Percentiles rank a stretch among this genome's conserved stretches.
Conservation (phyloP, 2,797 vertebrate genomes). For the Pangasius larnaudii region DNA sequence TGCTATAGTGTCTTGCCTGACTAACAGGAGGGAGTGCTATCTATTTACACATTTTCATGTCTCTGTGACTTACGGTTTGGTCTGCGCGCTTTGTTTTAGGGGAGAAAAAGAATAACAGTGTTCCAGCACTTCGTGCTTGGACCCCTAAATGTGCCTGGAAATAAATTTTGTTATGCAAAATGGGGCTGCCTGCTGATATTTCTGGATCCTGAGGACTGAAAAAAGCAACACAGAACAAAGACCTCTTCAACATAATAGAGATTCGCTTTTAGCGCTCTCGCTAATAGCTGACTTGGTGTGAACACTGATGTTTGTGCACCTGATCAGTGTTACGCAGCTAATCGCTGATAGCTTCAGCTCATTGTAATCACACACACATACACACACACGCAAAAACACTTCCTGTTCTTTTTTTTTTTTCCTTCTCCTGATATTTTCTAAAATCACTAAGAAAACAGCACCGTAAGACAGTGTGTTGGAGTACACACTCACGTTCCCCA, state of each 20-base stretch:
- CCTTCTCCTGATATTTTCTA: background rate
- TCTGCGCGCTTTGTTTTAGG: background rate
- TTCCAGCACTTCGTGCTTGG: background rate
- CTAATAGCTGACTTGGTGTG: background rate
- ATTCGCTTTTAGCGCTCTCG: background rate
- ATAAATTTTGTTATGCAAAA: background rate
- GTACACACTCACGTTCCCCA: constrained; percentile 69
- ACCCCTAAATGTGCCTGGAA: background rate
- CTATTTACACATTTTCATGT: background rate
- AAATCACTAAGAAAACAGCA: background rate
- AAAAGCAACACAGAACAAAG: background rate
- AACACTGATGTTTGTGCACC: background rate
- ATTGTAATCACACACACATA: background rate
- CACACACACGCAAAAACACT: background rate
- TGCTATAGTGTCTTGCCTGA: background rate
- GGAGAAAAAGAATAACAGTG: background rate
- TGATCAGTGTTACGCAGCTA: background rate
- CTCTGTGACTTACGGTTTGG: background rate
- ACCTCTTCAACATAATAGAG: background rate
- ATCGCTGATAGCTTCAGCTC: background rate
- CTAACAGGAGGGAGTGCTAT: background rate
- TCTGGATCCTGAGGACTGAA: background rate
- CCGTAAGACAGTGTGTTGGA: no score
- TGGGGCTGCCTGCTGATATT: background rate
- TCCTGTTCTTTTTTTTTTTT: no score